phyloP scores from a whole-genome alignment of 2,797 vertebrate genomes.

The Pristis pectinata region DNA sequence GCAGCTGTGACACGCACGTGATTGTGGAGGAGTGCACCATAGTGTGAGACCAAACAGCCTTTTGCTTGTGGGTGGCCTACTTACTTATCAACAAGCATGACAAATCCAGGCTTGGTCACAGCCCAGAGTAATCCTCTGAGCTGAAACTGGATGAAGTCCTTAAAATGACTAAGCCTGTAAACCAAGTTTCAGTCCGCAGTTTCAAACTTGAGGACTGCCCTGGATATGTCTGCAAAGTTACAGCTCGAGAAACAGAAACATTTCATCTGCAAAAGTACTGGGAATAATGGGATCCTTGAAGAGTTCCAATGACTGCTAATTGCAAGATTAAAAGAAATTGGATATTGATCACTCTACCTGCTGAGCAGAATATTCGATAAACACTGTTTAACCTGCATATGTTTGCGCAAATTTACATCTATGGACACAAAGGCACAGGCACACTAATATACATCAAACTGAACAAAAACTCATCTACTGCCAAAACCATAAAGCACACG shows the following conservation, averaged over 20 bases:
- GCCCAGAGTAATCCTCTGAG: background rate
- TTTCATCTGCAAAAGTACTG: background rate
- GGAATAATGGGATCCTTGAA: background rate
- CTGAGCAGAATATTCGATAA: background rate
- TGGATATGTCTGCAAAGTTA: background rate
- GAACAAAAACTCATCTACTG: background rate
- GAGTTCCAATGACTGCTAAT: background rate
- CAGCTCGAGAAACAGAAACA: background rate
- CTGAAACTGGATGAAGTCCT: background rate
- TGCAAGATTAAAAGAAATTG: background rate
- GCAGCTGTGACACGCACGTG: background rate
- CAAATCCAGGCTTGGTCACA: background rate
- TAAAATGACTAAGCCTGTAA: background rate
- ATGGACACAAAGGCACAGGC: background rate
- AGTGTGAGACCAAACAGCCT: background rate
- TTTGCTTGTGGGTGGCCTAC: constrained; percentile 15
- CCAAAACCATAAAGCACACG: background rate
- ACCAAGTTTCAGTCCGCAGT: background rate
- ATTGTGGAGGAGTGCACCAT: background rate
- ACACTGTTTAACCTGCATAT: background rate
- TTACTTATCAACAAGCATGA: background rate
- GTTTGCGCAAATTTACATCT: background rate
- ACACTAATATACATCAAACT: background rate
- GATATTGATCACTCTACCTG: background rate
- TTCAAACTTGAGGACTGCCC: background rate